These are phyloP conservation scores for Thaleichthys pacificus DNA, from an alignment of 2,797 vertebrate genomes.

Conservation along the genomic window DNA sequence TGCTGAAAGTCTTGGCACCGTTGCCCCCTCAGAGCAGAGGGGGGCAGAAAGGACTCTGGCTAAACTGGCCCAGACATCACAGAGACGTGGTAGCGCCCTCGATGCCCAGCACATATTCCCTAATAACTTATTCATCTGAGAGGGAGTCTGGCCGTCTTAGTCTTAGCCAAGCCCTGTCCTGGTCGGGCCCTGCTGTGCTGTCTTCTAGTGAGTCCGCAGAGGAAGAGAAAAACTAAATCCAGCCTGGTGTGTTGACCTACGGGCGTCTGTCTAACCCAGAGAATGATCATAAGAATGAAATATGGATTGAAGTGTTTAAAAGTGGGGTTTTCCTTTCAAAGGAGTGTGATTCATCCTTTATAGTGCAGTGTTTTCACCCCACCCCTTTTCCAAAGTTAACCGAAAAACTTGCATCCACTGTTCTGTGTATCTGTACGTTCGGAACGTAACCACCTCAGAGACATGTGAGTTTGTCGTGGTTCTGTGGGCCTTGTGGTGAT, in stretches of 20 bases:
- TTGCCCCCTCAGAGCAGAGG: slow-evolving; percentile 43
- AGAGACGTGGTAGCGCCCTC: slow-evolving; percentile 61
- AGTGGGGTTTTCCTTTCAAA: no score
- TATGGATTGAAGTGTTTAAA: no score
- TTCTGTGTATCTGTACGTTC: no score
- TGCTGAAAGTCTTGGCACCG: slow-evolving; percentile 47
- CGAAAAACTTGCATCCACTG: no score
- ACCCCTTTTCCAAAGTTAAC: no score
- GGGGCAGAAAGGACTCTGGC: slow-evolving; percentile 57
- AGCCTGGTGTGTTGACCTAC: no score
- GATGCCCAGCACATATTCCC: slow-evolving; percentile 14
- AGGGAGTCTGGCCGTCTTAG: slow-evolving; percentile 1
- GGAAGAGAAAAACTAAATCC: no score
- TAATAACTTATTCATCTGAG: slow-evolving; percentile 76
- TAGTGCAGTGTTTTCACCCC: not conserved
- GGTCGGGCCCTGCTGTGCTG: not conserved
- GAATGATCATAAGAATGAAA: no score
- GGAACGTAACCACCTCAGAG: no score
- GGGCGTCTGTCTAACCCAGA: no score
- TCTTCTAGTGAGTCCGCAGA: not conserved
- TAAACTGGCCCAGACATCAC: slow-evolving; percentile 67
- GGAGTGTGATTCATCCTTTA: no score
- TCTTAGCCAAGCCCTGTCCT: not conserved
- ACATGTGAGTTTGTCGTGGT: no score
- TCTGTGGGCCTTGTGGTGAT: not conserved